Conservation (phyloP, 1,140 invertebrate species). For the Orchesella cincta region DNA sequence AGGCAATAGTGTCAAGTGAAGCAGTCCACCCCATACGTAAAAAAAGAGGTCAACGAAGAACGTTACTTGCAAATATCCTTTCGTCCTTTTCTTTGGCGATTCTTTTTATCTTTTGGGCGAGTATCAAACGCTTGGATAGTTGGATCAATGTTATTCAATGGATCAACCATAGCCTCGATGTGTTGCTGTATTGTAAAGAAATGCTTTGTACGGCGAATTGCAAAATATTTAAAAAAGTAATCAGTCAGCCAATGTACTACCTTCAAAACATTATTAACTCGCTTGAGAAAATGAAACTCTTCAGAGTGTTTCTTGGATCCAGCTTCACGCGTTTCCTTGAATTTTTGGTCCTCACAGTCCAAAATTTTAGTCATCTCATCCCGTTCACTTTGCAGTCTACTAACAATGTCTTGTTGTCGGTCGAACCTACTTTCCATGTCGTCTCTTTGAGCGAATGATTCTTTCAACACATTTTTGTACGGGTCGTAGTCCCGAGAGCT, state of each 20-base stretch:
- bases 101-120: neutral
- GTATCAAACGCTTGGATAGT: neutral
- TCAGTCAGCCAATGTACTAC: neutral
- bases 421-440: neutral
- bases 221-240: neutral
- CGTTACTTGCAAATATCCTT: slow-evolving; percentile 14
- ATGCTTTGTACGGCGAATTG: too few relatives aligned
- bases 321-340: slow-evolving; percentile 17
- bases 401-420: neutral
- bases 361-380: neutral
- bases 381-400: neutral
- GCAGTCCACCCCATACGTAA: too few relatives aligned
- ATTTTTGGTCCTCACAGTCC: slow-evolving; percentile 2
- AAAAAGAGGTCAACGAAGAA: too few relatives aligned
- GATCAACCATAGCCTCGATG: slow-evolving; percentile 5
- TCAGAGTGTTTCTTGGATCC: neutral
- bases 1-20: too few relatives aligned
- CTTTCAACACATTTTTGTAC: slow-evolving; percentile 5
- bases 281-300: slow-evolving; percentile 27
- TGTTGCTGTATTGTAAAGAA: slow-evolving; percentile 4
- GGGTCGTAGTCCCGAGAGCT: slow-evolving; percentile 16
- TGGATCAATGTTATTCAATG: slow-evolving; percentile 18
- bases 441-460: neutral
- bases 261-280: slow-evolving; percentile 22
- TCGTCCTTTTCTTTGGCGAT: neutral